phyloP scores from a whole-genome alignment of 2,113 vertebrate species.

The Zootoca vivipara region DNA sequence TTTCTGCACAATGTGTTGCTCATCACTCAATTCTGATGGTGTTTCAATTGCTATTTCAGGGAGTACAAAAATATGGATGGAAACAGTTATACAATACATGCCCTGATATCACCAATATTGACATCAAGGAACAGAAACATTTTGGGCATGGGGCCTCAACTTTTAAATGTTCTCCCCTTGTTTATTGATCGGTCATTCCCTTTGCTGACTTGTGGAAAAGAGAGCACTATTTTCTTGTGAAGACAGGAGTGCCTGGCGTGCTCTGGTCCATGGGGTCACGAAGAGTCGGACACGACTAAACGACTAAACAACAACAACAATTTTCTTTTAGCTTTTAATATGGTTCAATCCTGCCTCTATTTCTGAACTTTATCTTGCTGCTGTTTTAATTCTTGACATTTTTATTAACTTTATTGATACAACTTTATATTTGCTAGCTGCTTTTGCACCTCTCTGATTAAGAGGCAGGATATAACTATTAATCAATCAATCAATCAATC shows the following conservation, averaged over 20 bases:
- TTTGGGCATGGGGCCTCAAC: too few relatives aligned
- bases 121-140: too few relatives aligned
- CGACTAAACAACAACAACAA: too few relatives aligned
- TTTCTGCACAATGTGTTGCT: too few relatives aligned
- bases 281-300: too few relatives aligned
- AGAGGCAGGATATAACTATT: neutral
- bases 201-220: neutral
- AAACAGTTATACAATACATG: neutral
- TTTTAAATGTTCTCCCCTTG: too few relatives aligned
- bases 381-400: neutral
- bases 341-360: neutral
- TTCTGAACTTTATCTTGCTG: neutral
- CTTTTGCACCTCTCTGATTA: neutral
- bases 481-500: neutral
- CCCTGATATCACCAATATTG: neutral
- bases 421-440: neutral
- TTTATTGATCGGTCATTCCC: too few relatives aligned
- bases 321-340: neutral
- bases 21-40: neutral
- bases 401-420: neutral
- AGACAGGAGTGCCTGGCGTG: too few relatives aligned
- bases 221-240: neutral
- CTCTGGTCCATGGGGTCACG: too few relatives aligned
- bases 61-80: neutral
- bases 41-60: neutral